These are phyloP conservation scores for Cyprinodon brontotheroides DNA, from an alignment of 2,113 vertebrate genomes.

Conservation along the genomic window DNA sequence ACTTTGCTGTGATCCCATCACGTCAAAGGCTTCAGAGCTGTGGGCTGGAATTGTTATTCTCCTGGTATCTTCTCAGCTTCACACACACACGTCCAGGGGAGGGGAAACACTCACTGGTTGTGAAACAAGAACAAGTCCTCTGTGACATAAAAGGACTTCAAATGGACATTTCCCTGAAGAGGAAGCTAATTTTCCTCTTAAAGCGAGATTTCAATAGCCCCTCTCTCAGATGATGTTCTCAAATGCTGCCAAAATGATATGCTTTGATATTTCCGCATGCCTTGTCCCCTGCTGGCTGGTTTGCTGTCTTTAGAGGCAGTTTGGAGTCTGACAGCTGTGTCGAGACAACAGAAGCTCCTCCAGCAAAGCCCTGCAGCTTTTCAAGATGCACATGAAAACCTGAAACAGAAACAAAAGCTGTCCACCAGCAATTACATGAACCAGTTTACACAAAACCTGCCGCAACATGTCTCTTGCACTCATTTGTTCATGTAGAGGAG, in stretches of 20 bases:
- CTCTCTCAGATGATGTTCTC: slow-evolving; percentile 33
- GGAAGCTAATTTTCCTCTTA: slow-evolving; percentile 23
- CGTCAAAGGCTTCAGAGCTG: background rate
- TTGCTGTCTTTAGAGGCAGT: slow-evolving; percentile 13
- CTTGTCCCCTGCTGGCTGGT: slow-evolving; percentile 29
- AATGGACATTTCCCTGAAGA: slow-evolving; percentile 1
- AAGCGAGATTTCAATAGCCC: slow-evolving; percentile 14
- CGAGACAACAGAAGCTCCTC: slow-evolving; percentile 4
- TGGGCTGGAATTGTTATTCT: slow-evolving; percentile 9
- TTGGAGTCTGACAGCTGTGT: slow-evolving; percentile 30
- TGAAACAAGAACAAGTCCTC: slow-evolving; percentile 12
- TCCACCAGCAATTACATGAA: slow-evolving; percentile 6
- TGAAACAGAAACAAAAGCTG: slow-evolving; percentile 11
- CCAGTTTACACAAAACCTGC: slow-evolving; percentile 7
- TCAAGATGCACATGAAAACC: background rate
- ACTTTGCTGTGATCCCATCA: background rate
- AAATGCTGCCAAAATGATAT: slow-evolving; percentile 33
- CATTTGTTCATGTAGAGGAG: slow-evolving; percentile 23
- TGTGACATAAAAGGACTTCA: background rate
- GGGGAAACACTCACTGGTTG: background rate
- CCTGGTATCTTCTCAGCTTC: background rate
- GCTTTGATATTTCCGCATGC: slow-evolving; percentile 43
- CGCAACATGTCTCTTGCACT: slow-evolving; percentile 13
- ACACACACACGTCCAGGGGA: slow-evolving; percentile 1
- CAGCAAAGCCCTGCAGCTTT: slow-evolving; percentile 34